phyloP scores from a whole-genome alignment of 2,797 vertebrate species.

The Hydrolagus colliei region DNA sequence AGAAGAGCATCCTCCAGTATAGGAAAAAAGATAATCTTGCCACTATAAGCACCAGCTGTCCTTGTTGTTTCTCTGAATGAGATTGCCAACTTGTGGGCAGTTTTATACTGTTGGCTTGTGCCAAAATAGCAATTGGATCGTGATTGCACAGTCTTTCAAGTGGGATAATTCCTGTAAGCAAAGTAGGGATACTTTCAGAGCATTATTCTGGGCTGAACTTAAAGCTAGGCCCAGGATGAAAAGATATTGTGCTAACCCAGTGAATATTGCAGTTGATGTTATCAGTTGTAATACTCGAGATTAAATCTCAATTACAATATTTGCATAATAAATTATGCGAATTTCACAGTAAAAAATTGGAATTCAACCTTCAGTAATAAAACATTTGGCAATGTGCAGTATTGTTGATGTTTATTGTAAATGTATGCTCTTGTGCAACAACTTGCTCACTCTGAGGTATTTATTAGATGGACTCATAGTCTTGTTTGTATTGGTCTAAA shows the following conservation, averaged over 20 bases:
- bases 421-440: background rate
- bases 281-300: slow-evolving; percentile 30
- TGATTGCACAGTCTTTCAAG: background rate
- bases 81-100: background rate
- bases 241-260: background rate
- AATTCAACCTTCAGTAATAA: background rate
- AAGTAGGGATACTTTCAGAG: background rate
- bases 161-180: background rate
- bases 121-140: background rate
- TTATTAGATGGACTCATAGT: background rate
- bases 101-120: background rate
- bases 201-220: background rate
- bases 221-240: background rate
- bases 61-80: background rate
- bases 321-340: no score
- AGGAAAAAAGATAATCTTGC: background rate
- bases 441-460: background rate
- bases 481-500: background rate
- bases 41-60: background rate
- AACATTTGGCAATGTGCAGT: background rate
- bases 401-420: background rate
- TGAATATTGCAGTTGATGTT: slow-evolving; percentile 25
- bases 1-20: background rate
- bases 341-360: no score
- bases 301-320: slow-evolving; percentile 20